These are phyloP conservation scores for Augochlora pura DNA, from an alignment of 1,140 invertebrate species.

Conservation along the genomic window DNA sequence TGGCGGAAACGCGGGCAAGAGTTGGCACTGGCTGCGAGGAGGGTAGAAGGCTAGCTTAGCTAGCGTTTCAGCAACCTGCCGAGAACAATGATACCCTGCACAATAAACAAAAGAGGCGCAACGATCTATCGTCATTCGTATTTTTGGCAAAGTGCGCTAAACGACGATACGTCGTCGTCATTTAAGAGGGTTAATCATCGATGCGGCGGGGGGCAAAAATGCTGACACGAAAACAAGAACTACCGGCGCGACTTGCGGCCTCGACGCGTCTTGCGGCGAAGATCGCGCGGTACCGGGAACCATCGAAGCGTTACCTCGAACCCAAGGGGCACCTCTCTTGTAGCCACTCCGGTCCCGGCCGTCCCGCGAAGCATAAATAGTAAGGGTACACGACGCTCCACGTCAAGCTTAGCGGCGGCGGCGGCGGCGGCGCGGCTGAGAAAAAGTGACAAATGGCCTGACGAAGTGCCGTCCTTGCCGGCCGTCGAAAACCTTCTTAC, in stretches of 20 bases:
- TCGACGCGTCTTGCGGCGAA: background rate
- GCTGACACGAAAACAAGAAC: slow-evolving; percentile 15
- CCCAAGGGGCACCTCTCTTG: slow-evolving; percentile 1
- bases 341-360: slow-evolving; percentile 17
- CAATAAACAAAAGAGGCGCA: no score
- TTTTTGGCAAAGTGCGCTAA: no score
- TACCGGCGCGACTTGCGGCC: background rate
- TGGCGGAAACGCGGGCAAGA: background rate
- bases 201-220: background rate
- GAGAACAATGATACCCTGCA: no score
- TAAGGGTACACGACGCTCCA: slow-evolving; percentile 34
- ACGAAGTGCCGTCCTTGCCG: slow-evolving; percentile 43
- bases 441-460: slow-evolving; percentile 46
- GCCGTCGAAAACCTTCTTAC: slow-evolving; percentile 36
- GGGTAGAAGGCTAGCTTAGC: no score
- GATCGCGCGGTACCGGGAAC: slow-evolving; percentile 27
- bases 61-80: no score
- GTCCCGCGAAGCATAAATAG: slow-evolving; percentile 22
- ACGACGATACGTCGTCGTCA: no score
- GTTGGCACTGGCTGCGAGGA: no score
- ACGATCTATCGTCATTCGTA: no score
- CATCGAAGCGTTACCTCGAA: slow-evolving; percentile 27
- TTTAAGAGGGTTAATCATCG: background rate
- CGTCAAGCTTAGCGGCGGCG: slow-evolving; percentile 26
- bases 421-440: slow-evolving; percentile 18